Evolutionary conservation across 2,113 vertebrate species (phyloP), one percentile per base, ranked within the genome.

Genomic region (Phyllostomus hastatus): DNA sequence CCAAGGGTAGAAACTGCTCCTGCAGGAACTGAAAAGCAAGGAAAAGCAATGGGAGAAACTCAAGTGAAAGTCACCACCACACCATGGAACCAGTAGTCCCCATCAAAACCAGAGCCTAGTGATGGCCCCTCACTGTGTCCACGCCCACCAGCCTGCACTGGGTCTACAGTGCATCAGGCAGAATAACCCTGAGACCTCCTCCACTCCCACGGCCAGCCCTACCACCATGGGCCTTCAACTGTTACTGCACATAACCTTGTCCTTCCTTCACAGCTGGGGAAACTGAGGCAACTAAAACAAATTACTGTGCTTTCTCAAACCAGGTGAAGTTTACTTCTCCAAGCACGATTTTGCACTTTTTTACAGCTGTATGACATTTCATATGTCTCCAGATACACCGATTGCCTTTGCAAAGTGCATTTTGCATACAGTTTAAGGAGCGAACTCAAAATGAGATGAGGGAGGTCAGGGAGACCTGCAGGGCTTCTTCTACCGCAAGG

Each of bases 11-110:
- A 76, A 54, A 88, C 54, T 95, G 85, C 43, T 96, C 88, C 95
- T 92, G 90, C 83, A 97, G 96, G 96, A 96, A 95, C 90, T 97
- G 95, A 84, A 97, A 96, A 98, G 59, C 72, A 90, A 80, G 66
- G 88, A 26, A 92, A 80, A 7, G 79, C 97, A 94, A 95, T 26
- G 52, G 48, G 46, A 64, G 48, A 90, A 35, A 33, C 67, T 76
- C 73, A 97, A 94, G 79, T 95, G 86, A 92, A 90, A 91, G 90
- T 66, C 57, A 57, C 59, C 75, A 15, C n/a, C 8, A 17, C 16
- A 33, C 35, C 72, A 48, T 1, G 38, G 48, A 28, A 24, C 67
- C 72, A 7, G 24, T 38, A 9, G 24, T 59, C 66, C 46, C 43
- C 31, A 8, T 6, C 19, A 43, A 48, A 66, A 7, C 4, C 19